Conservation (phyloP, 2,113 vertebrate species). For the Eolophus roseicapilla region DNA sequence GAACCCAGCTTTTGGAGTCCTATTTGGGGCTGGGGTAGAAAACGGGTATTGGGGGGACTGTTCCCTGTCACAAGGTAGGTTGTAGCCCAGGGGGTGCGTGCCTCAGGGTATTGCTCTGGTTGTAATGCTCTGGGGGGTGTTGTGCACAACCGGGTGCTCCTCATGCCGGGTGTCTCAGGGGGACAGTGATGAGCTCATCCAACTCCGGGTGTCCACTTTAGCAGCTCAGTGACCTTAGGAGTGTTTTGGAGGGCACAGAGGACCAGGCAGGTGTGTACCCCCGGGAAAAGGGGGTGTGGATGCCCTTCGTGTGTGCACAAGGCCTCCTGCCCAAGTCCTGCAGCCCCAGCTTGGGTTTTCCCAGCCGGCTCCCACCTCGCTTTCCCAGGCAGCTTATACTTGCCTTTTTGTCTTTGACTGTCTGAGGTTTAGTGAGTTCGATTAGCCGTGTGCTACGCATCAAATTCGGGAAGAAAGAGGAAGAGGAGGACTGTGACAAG, state of each 20-base stretch:
- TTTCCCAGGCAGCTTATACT: constrained; percentile 73
- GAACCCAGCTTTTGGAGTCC: not conserved
- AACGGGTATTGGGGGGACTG: fast-evolving
- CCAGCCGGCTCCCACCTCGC: fast-evolving
- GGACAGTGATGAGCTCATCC: fast-evolving
- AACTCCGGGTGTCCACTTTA: not conserved
- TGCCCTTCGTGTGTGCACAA: fast-evolving
- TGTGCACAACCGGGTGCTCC: fast-evolving
- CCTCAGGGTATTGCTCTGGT: fast-evolving
- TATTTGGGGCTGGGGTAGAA: not conserved
- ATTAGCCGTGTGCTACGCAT: constrained; percentile 99
- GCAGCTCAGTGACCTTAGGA: not conserved
- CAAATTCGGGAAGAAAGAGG: constrained; percentile 99
- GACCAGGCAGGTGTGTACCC: fast-evolving
- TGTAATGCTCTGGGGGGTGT: fast-evolving
- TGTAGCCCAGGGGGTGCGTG: fast-evolving
- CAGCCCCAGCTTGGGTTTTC: not conserved
- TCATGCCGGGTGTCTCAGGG: fast-evolving
- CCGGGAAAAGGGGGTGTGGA: not conserved
- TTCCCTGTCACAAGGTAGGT: not conserved
- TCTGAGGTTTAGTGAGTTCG: constrained; percentile 97
- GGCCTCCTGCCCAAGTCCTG: not conserved
- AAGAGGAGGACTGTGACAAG: constrained; percentile 95
- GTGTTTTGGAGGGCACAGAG: fast-evolving
- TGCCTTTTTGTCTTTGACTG: constrained; percentile 77